Percentiles rank a stretch among this genome's conserved stretches.
phyloP scores from a whole-genome alignment of 2,113 vertebrate genomes.

The Toxotes jaculatrix region DNA sequence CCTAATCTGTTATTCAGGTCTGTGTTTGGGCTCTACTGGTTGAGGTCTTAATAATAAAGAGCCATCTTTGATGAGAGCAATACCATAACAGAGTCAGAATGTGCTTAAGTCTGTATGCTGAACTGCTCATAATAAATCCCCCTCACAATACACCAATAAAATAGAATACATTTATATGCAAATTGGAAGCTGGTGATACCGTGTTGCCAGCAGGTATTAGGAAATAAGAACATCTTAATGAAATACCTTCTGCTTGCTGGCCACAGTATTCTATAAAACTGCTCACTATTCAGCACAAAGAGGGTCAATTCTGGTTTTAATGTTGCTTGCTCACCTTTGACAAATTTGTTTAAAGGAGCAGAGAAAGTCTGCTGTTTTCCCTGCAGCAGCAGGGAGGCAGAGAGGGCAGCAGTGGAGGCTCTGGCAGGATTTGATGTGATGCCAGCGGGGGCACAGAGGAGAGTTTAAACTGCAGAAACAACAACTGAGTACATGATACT shows the following conservation, averaged over 20 bases:
- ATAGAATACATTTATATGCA: constrained; percentile 74
- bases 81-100: constrained; percentile 54
- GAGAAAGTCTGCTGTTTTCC: constrained; percentile 11
- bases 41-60: constrained; percentile 58
- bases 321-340: constrained; percentile 68
- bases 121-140: constrained; percentile 66
- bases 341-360: constrained; percentile 56
- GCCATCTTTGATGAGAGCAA: constrained; percentile 61
- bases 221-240: constrained; percentile 70
- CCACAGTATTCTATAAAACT: constrained; percentile 36
- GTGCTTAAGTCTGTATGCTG: constrained; percentile 56
- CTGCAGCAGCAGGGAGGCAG: constrained; percentile 18
- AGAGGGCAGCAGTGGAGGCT: constrained; percentile 27
- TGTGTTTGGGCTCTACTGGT: constrained; percentile 35
- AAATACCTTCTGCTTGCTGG: constrained; percentile 65
- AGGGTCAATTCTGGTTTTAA: constrained; percentile 53
- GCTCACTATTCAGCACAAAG: constrained; percentile 50
- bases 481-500: constrained; percentile 28
- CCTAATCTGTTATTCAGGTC: constrained; percentile 54
- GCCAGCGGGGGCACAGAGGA: constrained; percentile 32
- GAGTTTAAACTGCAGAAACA: constrained; percentile 48
- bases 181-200: constrained; percentile 56
- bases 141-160: constrained; percentile 63
- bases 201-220: constrained; percentile 67
- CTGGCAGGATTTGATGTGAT: constrained; percentile 45